Base-by-base conservation (phyloP, 1,140 invertebrate species). In the Octopus sinensis region DNA sequence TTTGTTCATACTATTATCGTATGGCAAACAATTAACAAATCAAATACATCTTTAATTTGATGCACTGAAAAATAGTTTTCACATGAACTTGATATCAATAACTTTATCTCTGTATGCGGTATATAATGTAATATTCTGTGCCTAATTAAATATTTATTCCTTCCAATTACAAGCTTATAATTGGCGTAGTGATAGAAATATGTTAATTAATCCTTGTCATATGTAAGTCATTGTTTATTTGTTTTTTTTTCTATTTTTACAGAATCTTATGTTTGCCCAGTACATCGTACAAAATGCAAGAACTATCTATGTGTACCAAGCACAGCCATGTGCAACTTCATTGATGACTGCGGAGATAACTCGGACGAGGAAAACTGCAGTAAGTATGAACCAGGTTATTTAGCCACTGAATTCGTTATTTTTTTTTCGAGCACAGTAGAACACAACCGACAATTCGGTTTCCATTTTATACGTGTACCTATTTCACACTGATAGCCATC, bases 201-300 rank as follows among this genome's bases (percentile, higher is more conserved):
- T 62, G 17, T 62, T 62, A 62, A 17, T 12, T 1, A 62, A 62
- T 62, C 4, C 56, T 9, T 62, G 56, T 62, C 9, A 62, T 62
- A 4, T 1, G 56, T 17, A 9, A 17, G 56, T 62, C 56, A 62
- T 17, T 62, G 56, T 9, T 62, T 62, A 62, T 62, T 62, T 9
- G 56, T 12, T 1, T 62, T 7, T 17, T 62, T 9, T 62, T 62
- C 56, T 80, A 82, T 80, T 71, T 68, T 83, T 82, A 71, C 85
- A 90, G 90, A 89, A 62, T 87, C 87, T 3, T 89, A 87, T 81
- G 80, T 81, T 23, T 91, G 90, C 80, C 79, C 88, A n/a, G 4
- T 87, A 6, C 87, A 89, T 0, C 91, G 92, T 83, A 89, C 90
- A 83, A 89, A 89, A 81, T 89, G 88, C 81, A 68, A 82, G n/a